phyloP scores from a whole-genome alignment of 1,140 invertebrate species.

The Drosophila sproati region DNA sequence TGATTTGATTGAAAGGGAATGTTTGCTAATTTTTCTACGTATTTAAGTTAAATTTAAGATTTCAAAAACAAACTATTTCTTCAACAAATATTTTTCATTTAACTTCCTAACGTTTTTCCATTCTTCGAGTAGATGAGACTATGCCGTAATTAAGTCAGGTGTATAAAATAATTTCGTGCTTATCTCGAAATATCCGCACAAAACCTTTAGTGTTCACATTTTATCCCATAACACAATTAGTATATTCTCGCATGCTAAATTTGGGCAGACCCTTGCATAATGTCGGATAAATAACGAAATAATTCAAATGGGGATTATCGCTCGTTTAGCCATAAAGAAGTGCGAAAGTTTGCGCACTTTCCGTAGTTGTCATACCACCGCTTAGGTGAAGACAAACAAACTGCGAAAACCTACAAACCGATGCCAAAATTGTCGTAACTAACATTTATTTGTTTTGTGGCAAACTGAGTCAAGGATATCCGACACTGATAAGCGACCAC shows the following conservation, averaged over 20 bases:
- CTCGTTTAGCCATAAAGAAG: constrained; percentile 52
- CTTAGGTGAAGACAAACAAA: constrained; percentile 50
- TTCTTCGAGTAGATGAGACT: too few relatives aligned
- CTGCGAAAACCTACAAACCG: constrained; percentile 1
- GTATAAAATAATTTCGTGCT: neutral
- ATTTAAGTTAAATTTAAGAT: too few relatives aligned
- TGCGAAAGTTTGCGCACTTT: constrained; percentile 66
- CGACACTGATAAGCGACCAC: constrained; percentile 63
- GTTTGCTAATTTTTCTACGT: too few relatives aligned
- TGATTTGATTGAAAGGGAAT: too few relatives aligned
- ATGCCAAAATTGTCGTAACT: constrained; percentile 34
- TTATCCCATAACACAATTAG: neutral
- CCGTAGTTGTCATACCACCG: constrained; percentile 15
- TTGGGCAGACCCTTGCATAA: neutral
- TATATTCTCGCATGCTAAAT: neutral
- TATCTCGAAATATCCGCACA: neutral
- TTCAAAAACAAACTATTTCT: too few relatives aligned
- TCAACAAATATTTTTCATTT: too few relatives aligned
- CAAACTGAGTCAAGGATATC: constrained; percentile 67
- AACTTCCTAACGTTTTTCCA: too few relatives aligned
- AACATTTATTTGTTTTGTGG: constrained; percentile 78
- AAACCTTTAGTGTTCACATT: neutral
- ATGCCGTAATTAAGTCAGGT: too few relatives aligned
- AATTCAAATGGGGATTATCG: constrained; percentile 73
- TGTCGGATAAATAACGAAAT: constrained; percentile 59